Percentiles rank a stretch among this genome's conserved stretches.
These are phyloP conservation scores for Mallateleia sp. DNA, from an alignment of 2,888 invertebrate species.

Conservation along the genomic window DNA sequence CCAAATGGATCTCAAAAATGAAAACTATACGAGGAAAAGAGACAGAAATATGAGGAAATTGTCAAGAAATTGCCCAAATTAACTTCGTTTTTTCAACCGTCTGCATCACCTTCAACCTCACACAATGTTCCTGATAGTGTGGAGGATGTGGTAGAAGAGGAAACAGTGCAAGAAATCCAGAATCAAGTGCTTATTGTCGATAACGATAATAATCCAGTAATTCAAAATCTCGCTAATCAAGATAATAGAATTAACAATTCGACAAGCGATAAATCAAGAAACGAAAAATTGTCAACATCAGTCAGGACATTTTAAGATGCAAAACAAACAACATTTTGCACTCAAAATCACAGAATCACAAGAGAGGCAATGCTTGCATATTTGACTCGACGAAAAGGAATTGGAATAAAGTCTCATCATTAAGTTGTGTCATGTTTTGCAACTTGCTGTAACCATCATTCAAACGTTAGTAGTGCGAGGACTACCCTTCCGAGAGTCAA, in stretches of 20 bases:
- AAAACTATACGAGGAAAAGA: slow-evolving; percentile 50
- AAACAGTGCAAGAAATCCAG: slow-evolving; percentile 6
- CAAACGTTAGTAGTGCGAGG: too few relatives aligned
- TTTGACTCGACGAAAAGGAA: too few relatives aligned
- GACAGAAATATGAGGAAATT: slow-evolving; percentile 34
- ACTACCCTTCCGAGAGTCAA: too few relatives aligned
- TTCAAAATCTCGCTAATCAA: too few relatives aligned
- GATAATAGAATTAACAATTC: slow-evolving; percentile 32
- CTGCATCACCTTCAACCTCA: too few relatives aligned
- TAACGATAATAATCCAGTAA: slow-evolving; percentile 15
- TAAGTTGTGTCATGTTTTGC: too few relatives aligned
- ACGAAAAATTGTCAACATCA: slow-evolving; percentile 59
- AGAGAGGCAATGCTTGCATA: too few relatives aligned
- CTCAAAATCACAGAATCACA: too few relatives aligned
- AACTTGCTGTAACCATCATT: too few relatives aligned
- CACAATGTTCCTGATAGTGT: slow-evolving; percentile 18
- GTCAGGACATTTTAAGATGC: slow-evolving; percentile 43
- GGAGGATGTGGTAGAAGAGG: not conserved
- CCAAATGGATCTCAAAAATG: slow-evolving; percentile 44
- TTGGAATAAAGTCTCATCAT: too few relatives aligned
- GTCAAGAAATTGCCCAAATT: slow-evolving; percentile 48
- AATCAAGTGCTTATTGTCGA: slow-evolving; percentile 13
- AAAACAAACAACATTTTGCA: slow-evolving; percentile 65
- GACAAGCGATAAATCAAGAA: slow-evolving; percentile 41
- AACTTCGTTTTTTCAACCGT: slow-evolving; percentile 42